Evolutionary conservation across 2,113 vertebrate genomes (phyloP), one percentile per base, ranked within the genome.

Genomic region (Phylloscopus trochilus): DNA sequence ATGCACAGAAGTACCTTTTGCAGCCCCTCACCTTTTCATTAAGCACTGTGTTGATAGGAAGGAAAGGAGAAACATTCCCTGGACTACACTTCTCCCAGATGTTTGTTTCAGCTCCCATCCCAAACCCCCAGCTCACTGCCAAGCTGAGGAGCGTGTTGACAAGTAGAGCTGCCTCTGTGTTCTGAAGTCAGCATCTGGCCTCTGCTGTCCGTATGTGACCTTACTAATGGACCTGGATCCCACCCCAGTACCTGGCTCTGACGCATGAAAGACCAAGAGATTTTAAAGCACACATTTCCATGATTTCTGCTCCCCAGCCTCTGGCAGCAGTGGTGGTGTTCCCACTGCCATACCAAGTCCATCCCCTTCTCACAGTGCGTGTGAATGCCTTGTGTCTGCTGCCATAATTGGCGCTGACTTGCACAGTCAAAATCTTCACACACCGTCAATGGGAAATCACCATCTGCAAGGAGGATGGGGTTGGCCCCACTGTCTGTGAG

Each of bases 361-460:
- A 31, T 19, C 47, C 10, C 31, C 13, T 55, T 52, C 47, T 16
- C 3, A 1, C 0, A 0, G 35, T 0, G 0, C 0, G 0, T 18
- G 31, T 30, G n/a, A 35, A 31, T 3, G 2, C 1, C 1, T 11
- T 15, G 35, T 21, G 49, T 49, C 41, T 2, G 0, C 64, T 73
- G 22, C 58, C 11, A 1, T 35, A 18, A 13, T 1, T 0, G 5
- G 5, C 15, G 27, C 43, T 15, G 52, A 3, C 33, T n/a, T 3
- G 1, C 26, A 22, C 0, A 0, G 68, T n/a, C 24, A 39, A 47
- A 53, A 28, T 9, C 26, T 51, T 58, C 1, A 0, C 3, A 4
- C 1, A 11, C 13, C 0, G 0, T 33, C 68, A 11, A 6, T 3
- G 15, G 15, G 20, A 77, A 64, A 28, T 5, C 2, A 2, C 59